Conservation (phyloP, 2,113 vertebrate species). For the Urocolius indicus region DNA sequence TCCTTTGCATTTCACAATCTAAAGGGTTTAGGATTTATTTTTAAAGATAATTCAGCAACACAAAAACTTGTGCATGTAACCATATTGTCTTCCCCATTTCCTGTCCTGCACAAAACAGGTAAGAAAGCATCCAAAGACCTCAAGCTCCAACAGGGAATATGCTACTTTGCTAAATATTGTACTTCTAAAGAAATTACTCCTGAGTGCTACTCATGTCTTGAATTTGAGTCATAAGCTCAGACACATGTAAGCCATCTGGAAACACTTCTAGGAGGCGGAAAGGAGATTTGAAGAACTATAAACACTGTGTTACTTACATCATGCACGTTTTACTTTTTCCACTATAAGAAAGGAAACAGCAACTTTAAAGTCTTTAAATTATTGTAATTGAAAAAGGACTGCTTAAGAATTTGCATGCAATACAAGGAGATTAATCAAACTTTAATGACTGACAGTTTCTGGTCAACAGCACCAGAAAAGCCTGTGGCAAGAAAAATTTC, state of each 20-base stretch:
- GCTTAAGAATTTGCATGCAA: neutral
- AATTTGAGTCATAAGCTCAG: neutral
- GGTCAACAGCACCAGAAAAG: neutral
- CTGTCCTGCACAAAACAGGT: neutral
- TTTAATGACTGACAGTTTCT: neutral
- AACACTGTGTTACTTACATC: conserved; percentile 22
- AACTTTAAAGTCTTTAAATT: neutral
- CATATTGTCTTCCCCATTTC: neutral
- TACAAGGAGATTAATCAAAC: conserved; percentile 8
- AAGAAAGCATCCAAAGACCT: neutral
- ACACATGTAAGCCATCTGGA: conserved; percentile 36
- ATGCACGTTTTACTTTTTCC: conserved; percentile 1
- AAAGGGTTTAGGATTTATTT: neutral
- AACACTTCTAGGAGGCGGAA: neutral
- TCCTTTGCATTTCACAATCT: neutral
- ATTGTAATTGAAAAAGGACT: neutral
- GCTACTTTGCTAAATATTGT: neutral
- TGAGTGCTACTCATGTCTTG: neutral
- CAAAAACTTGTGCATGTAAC: neutral
- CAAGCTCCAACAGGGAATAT: neutral
- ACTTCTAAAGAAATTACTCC: neutral
- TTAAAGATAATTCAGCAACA: neutral
- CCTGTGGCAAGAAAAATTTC: neutral
- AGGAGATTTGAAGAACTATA: conserved; percentile 6
- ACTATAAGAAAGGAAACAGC: neutral